Evolutionary conservation across 1,140 invertebrate species (phyloP), one percentile per base, ranked within the genome.

Genomic region (Dendrolimus punctatus): DNA sequence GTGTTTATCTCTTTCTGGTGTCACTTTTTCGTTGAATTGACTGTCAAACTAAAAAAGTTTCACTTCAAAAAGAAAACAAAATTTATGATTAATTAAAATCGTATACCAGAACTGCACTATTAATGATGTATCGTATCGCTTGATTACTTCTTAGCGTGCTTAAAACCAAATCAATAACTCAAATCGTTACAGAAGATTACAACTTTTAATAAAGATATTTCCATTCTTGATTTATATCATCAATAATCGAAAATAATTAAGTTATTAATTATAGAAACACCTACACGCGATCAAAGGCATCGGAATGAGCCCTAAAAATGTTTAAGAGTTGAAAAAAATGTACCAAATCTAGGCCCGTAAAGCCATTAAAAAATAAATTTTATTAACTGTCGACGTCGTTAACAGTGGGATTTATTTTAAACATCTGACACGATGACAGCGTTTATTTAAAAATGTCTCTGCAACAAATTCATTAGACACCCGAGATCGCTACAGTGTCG

Each of bases 341-440:
- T 55, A 57, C 64, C 62, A 65, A 58, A 66, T 63, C 63, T 60
- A 57, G 60, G 36, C 46, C 51, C 59, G 49, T 63, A 66, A 62
- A 66, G 52, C 55, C 39, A 64, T 71, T 62, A 66, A 72, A 73
- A 73, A 68, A 68, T 74, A 71, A 63, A 68, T 71, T 75, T 79
- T 77, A 77, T 81, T 61, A 63, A 58, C 61, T 65, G 66, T 55
- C 51, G 63, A 74, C 68, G 61, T 71, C 75, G 68, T 78, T 76
- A 78, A 75, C 54, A 58, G 45, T 39, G 53, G 62, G 57, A 78
- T 82, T 82, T 82, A 80, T 78, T 70, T 47, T 66, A 67, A 73
- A 66, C 72, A 76, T 69, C 56, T 72, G 71, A 73, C 44, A 53
- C 50, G 75, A 68, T 73, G 79, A 80, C 75, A 78, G 68, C 40